Evolutionary conservation across 2,888 invertebrate species (phyloP).

Genomic region (Ceriagrion tenellum): DNA sequence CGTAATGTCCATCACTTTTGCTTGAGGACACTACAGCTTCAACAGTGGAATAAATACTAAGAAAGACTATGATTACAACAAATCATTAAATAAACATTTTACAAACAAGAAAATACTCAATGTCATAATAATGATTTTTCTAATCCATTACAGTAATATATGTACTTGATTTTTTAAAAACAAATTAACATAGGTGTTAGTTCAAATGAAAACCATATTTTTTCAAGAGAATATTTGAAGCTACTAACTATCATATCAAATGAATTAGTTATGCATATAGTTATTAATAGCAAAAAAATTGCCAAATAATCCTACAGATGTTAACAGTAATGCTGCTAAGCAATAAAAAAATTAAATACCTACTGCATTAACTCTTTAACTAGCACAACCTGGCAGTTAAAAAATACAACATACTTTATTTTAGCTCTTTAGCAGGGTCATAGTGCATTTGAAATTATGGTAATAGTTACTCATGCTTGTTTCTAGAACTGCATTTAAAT

Average conservation of each 20-base stretch:
- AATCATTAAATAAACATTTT: neutral
- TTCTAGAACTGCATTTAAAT: neutral
- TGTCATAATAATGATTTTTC: neutral
- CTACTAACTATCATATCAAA: neutral
- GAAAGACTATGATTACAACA: neutral
- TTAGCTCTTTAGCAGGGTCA: neutral
- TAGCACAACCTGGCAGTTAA: neutral
- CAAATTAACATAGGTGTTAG: neutral
- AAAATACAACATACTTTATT: neutral
- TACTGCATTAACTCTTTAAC: neutral
- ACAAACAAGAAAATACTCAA: neutral
- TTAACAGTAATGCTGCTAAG: conserved; percentile 7
- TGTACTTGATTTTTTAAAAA: too few species aligned
- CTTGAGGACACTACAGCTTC: neutral
- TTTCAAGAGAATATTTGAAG: neutral
- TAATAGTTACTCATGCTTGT: conserved; percentile 26
- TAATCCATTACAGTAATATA: neutral
- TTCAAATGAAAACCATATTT: neutral
- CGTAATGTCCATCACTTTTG: neutral
- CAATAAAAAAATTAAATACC: neutral
- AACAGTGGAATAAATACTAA: neutral
- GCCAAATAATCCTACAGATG: neutral
- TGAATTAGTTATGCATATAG: neutral
- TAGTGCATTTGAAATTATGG: neutral
- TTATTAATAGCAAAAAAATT: neutral